Evolutionary conservation across 2,797 vertebrate genomes (phyloP), one percentile per base, ranked within the genome.

Genomic region (Ctenopoma kingsleyae): DNA sequence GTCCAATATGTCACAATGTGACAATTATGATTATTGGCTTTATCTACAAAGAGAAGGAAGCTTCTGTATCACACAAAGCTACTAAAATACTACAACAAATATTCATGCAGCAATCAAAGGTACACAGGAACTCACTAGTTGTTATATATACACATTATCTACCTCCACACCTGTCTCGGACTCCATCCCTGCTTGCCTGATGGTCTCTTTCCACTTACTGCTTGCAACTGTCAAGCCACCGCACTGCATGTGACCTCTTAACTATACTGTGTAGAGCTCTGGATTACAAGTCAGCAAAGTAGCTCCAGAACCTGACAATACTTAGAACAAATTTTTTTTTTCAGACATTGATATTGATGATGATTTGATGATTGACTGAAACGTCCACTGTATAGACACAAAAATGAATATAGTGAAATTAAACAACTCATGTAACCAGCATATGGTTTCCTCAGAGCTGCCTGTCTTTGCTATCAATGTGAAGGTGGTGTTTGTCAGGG

Each of bases 231-330:
- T 71, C 74, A 82, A 77, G 46, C 19, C 10, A 74, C 38, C 58
- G 22, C 47, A 68, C 32, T 41, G n/a, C 44, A n/a, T 53, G 74
- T 64, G 68, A 78, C 65, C 76, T 74, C 73, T 72, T 80, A 74
- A 76, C 64, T 53, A 63, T 16, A 40, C 53, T 48, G 66, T 58
- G 44, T 51, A 4, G 38, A 57, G 62, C 64, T 67, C 40, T 55
- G 58, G 71, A 76, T 80, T 61, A 76, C 46, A 78, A 71, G 60
- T 58, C 23, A 23, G 41, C 1, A 2, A 62, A 47, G 51, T 47
- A 41, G 48, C 63, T 69, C 52, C 47, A 62, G 16, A 59, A 67
- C 23, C 55, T 60, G 43, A 65, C 70, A 41, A 38, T 54, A 71
- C 56, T 59, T 58, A 81, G 0, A 10, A 61, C 17, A 72, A 66